Evolutionary conservation across 2,888 invertebrate genomes (phyloP).

Genomic region (Strigamia transsilvanica): DNA sequence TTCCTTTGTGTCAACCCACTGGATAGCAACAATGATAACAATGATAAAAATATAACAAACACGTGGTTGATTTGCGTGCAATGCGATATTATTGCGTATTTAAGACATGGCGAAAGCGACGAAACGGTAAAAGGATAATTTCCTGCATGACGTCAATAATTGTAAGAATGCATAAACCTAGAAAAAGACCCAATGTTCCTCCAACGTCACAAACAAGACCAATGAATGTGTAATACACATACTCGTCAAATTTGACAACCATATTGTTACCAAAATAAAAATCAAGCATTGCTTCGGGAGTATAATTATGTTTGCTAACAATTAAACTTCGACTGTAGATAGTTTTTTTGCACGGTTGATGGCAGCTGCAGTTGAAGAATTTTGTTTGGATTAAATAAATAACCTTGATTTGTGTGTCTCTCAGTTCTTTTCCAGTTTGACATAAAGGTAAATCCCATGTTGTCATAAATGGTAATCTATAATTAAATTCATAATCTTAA

Average conservation of each 20-base stretch:
- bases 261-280: neutral
- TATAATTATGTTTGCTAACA: neutral
- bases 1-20: too few relatives aligned
- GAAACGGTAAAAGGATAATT: neutral
- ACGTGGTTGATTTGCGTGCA: too few relatives aligned
- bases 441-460: neutral
- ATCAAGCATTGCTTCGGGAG: neutral
- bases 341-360: neutral
- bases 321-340: neutral
- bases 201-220: neutral
- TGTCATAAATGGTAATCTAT: neutral
- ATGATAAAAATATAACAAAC: too few relatives aligned
- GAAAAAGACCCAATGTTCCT: slow-evolving; percentile 3
- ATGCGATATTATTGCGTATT: too few relatives aligned
- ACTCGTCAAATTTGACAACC: neutral
- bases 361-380: neutral
- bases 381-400: neutral
- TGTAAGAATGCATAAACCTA: neutral
- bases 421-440: neutral
- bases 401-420: neutral
- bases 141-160: neutral
- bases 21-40: too few relatives aligned
- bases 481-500: neutral
- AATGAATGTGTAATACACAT: neutral
- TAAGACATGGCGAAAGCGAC: neutral